Evolutionary conservation across 2,113 vertebrate species (phyloP), one percentile per base, ranked within the genome.

Genomic region (Pao palembangensis): DNA sequence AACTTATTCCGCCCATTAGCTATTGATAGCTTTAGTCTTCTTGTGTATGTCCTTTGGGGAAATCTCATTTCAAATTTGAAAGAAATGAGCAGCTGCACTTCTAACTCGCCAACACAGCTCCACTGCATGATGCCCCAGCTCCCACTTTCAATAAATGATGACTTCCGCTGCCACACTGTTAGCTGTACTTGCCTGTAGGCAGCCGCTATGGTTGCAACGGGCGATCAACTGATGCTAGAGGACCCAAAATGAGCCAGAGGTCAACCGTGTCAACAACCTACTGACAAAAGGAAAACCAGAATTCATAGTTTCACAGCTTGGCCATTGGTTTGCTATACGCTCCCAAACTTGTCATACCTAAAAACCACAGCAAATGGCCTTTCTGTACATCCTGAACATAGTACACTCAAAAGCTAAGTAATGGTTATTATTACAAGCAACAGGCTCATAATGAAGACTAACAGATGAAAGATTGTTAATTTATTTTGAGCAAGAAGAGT

Each of bases 81-180:
- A 71, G 69, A 69, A 81, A 81, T 64, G 58, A 79, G 58, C 81
- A 77, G 78, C 67, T 80, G 78, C 81, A 81, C 34, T 73, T 75
- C 69, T 80, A 67, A 63, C 69, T 82, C 72, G 51, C 65, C 67
- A 56, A 58, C 58, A 55, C 73, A 68, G 82, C 76, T 69, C 72
- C 80, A 78, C 68, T 56, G 65, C 72, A 70, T 28, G 67, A 70
- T 58, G 67, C 80, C 82, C 53, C 48, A 58, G 76, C 79, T 62
- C 47, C 68, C 13, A 17, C 72, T 69, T 75, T 89, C 58, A 50
- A 87, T 87, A 81, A 87, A 82, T 82, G 78, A 88, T 87, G 79
- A 70, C 74, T 73, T 76, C 71, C 84, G 79, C 67, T 19, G 71
- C 76, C 79, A 60, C 77, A 55, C 58, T 57, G 56, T 57, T 38